Percentiles rank a stretch among this genome's conserved stretches.
Conservation (phyloP, 1,140 invertebrate genomes). For the Neotoxoptera formosana region DNA sequence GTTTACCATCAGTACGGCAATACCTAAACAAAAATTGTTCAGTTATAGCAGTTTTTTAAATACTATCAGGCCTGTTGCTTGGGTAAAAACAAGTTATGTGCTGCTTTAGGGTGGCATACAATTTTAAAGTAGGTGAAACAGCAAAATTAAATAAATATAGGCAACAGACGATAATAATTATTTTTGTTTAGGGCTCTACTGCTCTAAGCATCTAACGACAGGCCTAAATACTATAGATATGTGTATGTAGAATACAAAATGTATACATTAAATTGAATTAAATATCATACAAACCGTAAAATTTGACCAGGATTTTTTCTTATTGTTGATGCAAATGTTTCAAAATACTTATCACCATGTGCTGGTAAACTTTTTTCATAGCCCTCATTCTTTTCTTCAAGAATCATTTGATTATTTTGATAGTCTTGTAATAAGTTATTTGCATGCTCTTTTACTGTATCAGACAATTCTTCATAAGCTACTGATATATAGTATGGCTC, state of each 20-base stretch:
- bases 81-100: no score
- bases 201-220: no score
- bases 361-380: conserved; percentile 80
- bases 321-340: conserved; percentile 78
- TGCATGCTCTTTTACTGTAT: neutral
- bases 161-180: no score
- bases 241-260: neutral
- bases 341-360: conserved; percentile 83
- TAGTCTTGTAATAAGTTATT: conserved; percentile 5
- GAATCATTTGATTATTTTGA: conserved; percentile 33
- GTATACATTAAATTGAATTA: neutral
- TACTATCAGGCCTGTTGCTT: neutral
- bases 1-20: conserved; percentile 70
- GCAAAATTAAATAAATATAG: no score
- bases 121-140: no score
- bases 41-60: neutral
- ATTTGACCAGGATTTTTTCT: conserved; percentile 81
- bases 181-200: no score
- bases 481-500: conserved; percentile 42
- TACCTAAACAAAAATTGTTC: conserved; percentile 68
- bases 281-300: conserved; percentile 70
- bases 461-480: conserved; percentile 38
- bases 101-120: no score
- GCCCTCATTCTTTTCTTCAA: conserved; percentile 66
- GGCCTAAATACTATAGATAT: neutral